These are phyloP conservation scores for Lordiphosa fenestrarum DNA, from an alignment of 2,888 invertebrate species.

Conservation along the genomic window DNA sequence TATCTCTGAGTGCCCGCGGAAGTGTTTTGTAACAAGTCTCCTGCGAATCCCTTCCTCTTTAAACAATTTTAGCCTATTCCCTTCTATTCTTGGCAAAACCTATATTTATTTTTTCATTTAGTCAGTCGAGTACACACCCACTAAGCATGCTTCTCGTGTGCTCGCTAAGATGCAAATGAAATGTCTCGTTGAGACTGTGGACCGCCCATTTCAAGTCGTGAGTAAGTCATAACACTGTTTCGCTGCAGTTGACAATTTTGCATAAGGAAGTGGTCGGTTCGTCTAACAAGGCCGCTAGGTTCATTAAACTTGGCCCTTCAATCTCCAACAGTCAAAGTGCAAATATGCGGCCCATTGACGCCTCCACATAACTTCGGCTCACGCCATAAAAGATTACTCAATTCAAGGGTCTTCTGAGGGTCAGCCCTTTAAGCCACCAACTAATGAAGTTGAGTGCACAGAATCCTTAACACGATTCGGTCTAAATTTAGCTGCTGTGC, in stretches of 20 bases:
- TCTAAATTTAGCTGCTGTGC: conserved; percentile 55
- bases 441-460: conserved; percentile 62
- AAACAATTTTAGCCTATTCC: no score
- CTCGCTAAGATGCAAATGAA: conserved; percentile 36
- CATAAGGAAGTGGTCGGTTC: conserved; percentile 52
- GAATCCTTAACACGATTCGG: conserved; percentile 9
- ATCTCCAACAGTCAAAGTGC: conserved; percentile 60
- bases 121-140: no score
- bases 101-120: no score
- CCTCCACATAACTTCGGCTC: conserved; percentile 70
- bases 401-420: conserved; percentile 36
- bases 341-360: conserved; percentile 64
- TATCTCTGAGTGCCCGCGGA: no score
- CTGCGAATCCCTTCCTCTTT: no score
- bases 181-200: conserved; percentile 40
- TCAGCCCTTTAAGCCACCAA: conserved; percentile 53
- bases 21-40: no score
- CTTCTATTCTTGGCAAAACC: no score
- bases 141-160: no score
- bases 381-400: conserved; percentile 50
- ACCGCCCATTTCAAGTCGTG: conserved; percentile 48
- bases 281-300: conserved; percentile 62
- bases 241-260: conserved; percentile 55
- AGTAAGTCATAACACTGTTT: conserved; percentile 55
- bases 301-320: conserved; percentile 46